Percentiles rank a stretch among this genome's conserved stretches.
These are phyloP conservation scores for Chiloscyllium punctatum DNA, from an alignment of 2,797 vertebrate species.

Conservation along the genomic window DNA sequence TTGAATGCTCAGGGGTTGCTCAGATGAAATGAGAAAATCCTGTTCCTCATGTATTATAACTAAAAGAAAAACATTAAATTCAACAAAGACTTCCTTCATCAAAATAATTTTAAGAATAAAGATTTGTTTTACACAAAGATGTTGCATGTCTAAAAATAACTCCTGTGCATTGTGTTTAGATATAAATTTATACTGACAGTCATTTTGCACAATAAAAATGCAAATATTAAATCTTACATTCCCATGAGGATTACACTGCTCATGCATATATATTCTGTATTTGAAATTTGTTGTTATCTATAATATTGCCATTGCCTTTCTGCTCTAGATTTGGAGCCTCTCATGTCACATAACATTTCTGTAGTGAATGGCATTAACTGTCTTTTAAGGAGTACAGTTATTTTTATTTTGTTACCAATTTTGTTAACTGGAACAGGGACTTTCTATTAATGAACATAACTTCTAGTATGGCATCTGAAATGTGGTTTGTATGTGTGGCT, in stretches of 20 bases:
- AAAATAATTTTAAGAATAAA: background rate
- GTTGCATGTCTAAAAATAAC: background rate
- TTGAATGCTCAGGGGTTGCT: background rate
- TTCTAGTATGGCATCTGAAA: background rate
- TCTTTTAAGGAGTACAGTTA: background rate
- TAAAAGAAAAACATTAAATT: background rate
- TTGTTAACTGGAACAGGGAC: background rate
- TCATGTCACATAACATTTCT: background rate
- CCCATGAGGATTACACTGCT: too few species aligned
- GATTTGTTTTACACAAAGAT: background rate
- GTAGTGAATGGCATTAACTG: background rate
- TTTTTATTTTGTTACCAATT: background rate
- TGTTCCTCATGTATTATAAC: background rate
- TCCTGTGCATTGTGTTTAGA: background rate
- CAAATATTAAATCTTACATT: background rate
- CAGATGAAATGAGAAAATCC: background rate
- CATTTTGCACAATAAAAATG: background rate
- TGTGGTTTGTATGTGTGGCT: background rate
- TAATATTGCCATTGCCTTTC: background rate
- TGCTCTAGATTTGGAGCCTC: background rate
- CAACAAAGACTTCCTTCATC: background rate
- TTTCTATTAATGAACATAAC: background rate
- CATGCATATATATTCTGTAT: background rate
- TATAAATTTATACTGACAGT: background rate
- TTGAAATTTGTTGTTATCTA: background rate